Evolutionary conservation across 2,113 vertebrate genomes (phyloP), one percentile per base, ranked within the genome.

Genomic region (Rhegmatorhina hoffmannsi): DNA sequence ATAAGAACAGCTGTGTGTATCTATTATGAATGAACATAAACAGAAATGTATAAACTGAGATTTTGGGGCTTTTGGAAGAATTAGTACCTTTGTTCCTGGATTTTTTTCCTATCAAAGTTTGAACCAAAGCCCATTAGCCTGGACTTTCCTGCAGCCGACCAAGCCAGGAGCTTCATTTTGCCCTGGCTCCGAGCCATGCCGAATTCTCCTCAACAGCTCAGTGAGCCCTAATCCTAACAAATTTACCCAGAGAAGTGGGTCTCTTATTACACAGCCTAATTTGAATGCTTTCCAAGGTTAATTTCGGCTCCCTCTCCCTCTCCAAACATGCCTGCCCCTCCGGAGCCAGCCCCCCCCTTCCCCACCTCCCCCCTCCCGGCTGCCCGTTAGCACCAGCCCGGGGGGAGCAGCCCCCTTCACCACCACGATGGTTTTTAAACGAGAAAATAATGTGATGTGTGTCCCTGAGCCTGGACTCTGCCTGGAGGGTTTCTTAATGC

Each of bases 1-100:
- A 97, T 97, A 96, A 97, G 97, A 97, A 94, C 97, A 97, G 97
- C 97, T 97, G 97, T 97, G 97, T 97, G 85, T 97, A 97, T 97
- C 97, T 97, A 97, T 97, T 97, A 97, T 96, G 96, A 97, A 97
- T 94, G 94, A 97, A 97, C 92, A 97, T 97, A 97, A 97, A 97
- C 97, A 97, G 90, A 97, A 97, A 97, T 96, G 96, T 96, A 97
- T 97, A 97, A 97, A 97, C 96, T 96, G 94, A 97, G 97, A 96
- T 97, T 97, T 77, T n/a, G 95, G 92, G 95, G 97, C 96, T 97
- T 97, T 97, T 92, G 96, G 95, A 97, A 97, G 97, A 97, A 97
- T 97, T 97, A 97, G 93, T 95, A 93, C 94, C 97, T 97, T 97
- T 97, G 97, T 97, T 97, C 97, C 96, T 95, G 96, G 96, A 97